These are phyloP conservation scores for Antheraea pernyi DNA, from an alignment of 1,140 invertebrate species.

Conservation along the genomic window DNA sequence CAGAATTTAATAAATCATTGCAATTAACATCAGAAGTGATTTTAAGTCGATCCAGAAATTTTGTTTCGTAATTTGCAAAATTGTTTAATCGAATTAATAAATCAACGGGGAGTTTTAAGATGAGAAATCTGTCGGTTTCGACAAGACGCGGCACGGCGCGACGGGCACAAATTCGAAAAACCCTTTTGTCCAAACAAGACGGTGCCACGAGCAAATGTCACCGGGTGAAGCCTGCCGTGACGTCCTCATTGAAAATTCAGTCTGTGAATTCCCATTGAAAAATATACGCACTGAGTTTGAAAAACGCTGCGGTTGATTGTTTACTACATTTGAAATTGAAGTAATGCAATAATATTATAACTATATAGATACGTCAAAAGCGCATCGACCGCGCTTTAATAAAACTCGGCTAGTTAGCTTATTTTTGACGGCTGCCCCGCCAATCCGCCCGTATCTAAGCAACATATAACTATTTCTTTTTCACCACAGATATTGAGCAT, in stretches of 20 bases:
- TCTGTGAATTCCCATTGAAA: conserved; percentile 13
- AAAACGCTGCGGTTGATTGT: conserved; percentile 28
- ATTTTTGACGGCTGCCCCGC: too few relatives aligned
- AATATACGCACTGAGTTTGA: conserved; percentile 31
- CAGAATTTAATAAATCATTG: neutral
- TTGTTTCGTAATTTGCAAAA: conserved; percentile 16
- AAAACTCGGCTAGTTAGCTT: too few relatives aligned
- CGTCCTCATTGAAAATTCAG: conserved; percentile 61
- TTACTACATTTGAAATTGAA: too few relatives aligned
- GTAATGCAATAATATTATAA: too few relatives aligned
- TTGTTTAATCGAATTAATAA: conserved; percentile 34
- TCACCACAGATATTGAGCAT: too few relatives aligned
- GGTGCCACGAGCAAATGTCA: conserved; percentile 59
- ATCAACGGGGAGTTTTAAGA: conserved; percentile 18
- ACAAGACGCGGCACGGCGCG: neutral
- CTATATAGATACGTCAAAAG: too few relatives aligned
- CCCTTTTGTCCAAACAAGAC: conserved; percentile 64
- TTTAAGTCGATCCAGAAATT: neutral
- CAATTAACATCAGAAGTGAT: neutral
- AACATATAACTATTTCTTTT: too few relatives aligned
- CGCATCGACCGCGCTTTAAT: too few relatives aligned
- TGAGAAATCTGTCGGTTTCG: conserved; percentile 28
- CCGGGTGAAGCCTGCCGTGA: conserved; percentile 53
- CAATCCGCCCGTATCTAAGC: too few relatives aligned
- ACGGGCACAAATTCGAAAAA: conserved; percentile 44